Evolutionary conservation across 2,888 invertebrate species (phyloP).

Genomic region (Xestia c-nigrum): DNA sequence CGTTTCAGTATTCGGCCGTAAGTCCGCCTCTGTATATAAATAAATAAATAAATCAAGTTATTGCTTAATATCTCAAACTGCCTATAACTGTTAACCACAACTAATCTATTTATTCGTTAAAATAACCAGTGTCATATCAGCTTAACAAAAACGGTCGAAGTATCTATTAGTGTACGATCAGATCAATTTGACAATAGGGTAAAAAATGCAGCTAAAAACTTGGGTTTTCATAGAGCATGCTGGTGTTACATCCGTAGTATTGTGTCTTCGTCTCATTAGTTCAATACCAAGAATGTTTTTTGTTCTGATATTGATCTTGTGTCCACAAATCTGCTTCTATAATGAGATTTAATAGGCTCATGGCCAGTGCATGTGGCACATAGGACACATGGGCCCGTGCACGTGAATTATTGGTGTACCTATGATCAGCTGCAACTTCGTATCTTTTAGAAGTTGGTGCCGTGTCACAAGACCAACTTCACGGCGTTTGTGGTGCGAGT

Average conservation of each 20-base stretch:
- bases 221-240: background rate
- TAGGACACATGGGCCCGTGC: too few species aligned
- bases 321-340: background rate
- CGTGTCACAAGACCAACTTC: too few species aligned
- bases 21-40: too few species aligned
- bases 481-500: too few species aligned
- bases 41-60: too few species aligned
- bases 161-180: conserved; percentile 23
- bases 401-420: too few species aligned
- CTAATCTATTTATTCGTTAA: background rate
- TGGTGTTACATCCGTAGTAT: conserved; percentile 17
- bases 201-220: conserved; percentile 31
- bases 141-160: background rate
- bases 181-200: conserved; percentile 32
- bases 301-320: conserved; percentile 12
- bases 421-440: too few species aligned
- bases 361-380: too few species aligned
- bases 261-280: conserved; percentile 13
- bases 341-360: background rate
- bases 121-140: background rate
- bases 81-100: background rate
- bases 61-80: background rate
- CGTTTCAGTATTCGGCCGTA: too few species aligned
- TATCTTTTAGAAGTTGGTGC: too few species aligned
- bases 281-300: conserved; percentile 8